Evolutionary conservation across 2,888 invertebrate species (phyloP), one percentile per base, ranked within the genome.

Genomic region (Xestia sexstrigata): DNA sequence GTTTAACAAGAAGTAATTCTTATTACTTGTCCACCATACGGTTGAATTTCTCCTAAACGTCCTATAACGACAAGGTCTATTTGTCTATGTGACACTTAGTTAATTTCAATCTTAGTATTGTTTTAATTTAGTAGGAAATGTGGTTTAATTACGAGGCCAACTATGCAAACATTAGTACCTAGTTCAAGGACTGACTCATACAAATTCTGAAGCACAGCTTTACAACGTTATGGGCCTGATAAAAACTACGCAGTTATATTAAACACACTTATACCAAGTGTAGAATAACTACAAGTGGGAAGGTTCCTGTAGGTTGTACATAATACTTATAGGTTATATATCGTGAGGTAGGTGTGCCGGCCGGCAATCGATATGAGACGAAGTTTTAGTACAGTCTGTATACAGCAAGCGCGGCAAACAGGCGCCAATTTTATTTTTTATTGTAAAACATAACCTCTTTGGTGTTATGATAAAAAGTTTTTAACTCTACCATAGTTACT

Each of bases 351-450:
- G 26, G 39, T 17, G 66, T 20, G 72, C 81, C 81, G 74, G 52
- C 78, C 81, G 55, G 79, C 58, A 11, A 35, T 74, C 47, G 55
- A 55, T 81, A 45, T 1, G 63, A n/a, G 15, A 11, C 20, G 8
- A n/a, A 23, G 15, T 62, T 73, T 13, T 35, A 35, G 35, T 3
- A 35, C 35, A 78, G 81, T 78, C 47, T 30, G 47, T 0, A 15
- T 9, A 9, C 13, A 3, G 20, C 81, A 15, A 74, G 39, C 81
- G 75, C 30, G 30, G 39, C 39, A n/a, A 17, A 17, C 39, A 63
- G 75, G 30, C 81, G 78, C 3, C 30, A 17, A n/a, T 23, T 20
- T 70, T 3, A 23, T 30, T 17, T 23, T 20, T 70, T 3, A 23
- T 30, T 17, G 23, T 11, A 35, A 20, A 26, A 26, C 15, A 42